phyloP scores from a whole-genome alignment of 2,888 invertebrate genomes.

The Eupithecia tripunctaria region DNA sequence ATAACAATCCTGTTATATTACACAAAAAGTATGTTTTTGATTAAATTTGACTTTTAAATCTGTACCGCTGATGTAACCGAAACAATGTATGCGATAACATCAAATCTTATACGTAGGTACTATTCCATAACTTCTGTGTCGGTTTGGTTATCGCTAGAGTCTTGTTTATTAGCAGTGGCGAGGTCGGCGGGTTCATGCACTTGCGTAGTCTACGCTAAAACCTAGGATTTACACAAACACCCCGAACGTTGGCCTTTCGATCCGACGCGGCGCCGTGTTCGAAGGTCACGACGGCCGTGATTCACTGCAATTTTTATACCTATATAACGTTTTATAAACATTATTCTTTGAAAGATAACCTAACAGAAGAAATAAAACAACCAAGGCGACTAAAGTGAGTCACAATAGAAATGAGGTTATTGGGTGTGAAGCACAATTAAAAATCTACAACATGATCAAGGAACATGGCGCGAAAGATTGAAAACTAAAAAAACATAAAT shows the following conservation, averaged over 20 bases:
- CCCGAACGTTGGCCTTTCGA: slow-evolving; percentile 70
- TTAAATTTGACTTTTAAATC: neutral
- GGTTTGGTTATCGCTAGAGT: slow-evolving; percentile 33
- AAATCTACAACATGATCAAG: slow-evolving; percentile 13
- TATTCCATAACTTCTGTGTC: neutral
- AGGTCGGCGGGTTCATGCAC: slow-evolving; percentile 57
- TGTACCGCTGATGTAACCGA: neutral
- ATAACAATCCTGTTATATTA: neutral
- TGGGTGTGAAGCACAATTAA: slow-evolving; percentile 19
- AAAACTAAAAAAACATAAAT: too few species aligned
- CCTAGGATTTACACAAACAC: slow-evolving; percentile 57
- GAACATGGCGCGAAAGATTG: slow-evolving; percentile 4
- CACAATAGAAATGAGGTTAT: slow-evolving; percentile 23
- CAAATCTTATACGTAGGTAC: neutral
- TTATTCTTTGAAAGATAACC: slow-evolving; percentile 19
- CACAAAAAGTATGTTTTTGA: neutral
- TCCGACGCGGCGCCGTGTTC: slow-evolving; percentile 41
- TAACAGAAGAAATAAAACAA: slow-evolving; percentile 1
- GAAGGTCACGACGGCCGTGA: slow-evolving; percentile 58
- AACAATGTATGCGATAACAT: neutral
- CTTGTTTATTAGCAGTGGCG: slow-evolving; percentile 43
- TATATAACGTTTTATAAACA: slow-evolving; percentile 19
- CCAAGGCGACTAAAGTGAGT: slow-evolving; percentile 17
- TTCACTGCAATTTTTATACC: slow-evolving; percentile 42
- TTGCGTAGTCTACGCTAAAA: slow-evolving; percentile 28